A percentile compares a stretch with the other conserved stretches of the same genome.
Conservation (phyloP, 2,113 vertebrate genomes). For the Platysternon megacephalum region DNA sequence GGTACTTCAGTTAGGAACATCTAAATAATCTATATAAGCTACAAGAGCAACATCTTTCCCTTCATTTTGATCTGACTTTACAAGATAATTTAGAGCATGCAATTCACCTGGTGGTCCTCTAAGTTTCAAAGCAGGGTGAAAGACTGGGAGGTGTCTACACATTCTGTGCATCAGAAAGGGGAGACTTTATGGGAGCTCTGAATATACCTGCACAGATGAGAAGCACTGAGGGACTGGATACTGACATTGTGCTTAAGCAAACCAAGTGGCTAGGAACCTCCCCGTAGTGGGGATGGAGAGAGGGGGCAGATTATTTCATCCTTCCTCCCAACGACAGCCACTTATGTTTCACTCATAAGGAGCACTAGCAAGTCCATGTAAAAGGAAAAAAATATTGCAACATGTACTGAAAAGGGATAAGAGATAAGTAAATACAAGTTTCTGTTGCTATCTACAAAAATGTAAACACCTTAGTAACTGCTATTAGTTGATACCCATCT, state of each 20-base stretch:
- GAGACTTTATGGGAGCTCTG: background rate
- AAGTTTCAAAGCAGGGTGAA: slow-evolving; percentile 17
- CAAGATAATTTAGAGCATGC: background rate
- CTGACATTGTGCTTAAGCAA: background rate
- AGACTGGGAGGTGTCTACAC: background rate
- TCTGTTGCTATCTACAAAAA: background rate
- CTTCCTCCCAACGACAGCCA: background rate
- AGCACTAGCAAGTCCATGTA: background rate
- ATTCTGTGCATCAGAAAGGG: background rate
- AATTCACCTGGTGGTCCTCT: background rate
- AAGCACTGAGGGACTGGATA: background rate
- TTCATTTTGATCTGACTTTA: slow-evolving; percentile 49
- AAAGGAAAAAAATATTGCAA: background rate
- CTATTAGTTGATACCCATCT: background rate
- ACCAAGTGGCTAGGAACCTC: background rate
- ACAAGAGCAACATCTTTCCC: slow-evolving; percentile 21
- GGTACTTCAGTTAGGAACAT: slow-evolving; percentile 47
- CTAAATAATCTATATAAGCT: slow-evolving; percentile 47
- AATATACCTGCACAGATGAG: background rate
- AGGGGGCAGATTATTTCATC: background rate
- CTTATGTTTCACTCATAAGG: fast-evolving
- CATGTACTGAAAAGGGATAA: background rate
- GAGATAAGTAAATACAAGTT: background rate
- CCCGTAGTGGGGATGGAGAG: background rate
- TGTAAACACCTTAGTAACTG: background rate